phyloP scores from a whole-genome alignment of 1,140 invertebrate species.

The Trachymyrmex cornetzi region DNA sequence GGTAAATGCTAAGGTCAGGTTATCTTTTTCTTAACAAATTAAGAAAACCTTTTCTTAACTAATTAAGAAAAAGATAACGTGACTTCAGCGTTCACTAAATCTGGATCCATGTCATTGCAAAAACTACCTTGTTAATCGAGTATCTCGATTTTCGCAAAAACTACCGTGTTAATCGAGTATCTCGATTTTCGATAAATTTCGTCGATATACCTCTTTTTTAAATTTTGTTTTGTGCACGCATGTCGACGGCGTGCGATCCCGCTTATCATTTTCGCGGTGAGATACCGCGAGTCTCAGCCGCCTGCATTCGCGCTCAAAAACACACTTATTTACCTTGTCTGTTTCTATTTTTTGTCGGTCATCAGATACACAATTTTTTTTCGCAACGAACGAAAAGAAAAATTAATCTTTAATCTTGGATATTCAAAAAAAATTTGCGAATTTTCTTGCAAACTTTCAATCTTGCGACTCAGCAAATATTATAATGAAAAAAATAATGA shows the following conservation, averaged over 20 bases:
- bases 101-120: too few relatives aligned
- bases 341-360: constrained; percentile 7
- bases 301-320: neutral
- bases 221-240: constrained; percentile 6
- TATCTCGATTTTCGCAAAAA: constrained; percentile 20
- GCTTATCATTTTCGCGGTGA: constrained; percentile 45
- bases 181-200: constrained; percentile 19
- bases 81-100: too few relatives aligned
- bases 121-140: neutral
- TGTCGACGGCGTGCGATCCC: neutral
- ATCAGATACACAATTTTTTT: neutral
- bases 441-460: neutral
- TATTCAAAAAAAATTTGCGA: neutral
- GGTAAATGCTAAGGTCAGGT: too few relatives aligned
- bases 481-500: neutral
- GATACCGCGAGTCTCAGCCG: constrained; percentile 9
- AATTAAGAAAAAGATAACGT: too few relatives aligned
- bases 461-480: too few relatives aligned
- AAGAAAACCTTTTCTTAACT: too few relatives aligned
- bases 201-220: neutral
- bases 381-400: neutral
- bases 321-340: constrained; percentile 20
- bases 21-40: too few relatives aligned
- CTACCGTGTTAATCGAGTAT: neutral
- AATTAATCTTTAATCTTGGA: neutral